Percentiles rank a stretch among this genome's conserved stretches.
phyloP scores from a whole-genome alignment of 2,113 vertebrate genomes.

The Pituophis catenifer region DNA sequence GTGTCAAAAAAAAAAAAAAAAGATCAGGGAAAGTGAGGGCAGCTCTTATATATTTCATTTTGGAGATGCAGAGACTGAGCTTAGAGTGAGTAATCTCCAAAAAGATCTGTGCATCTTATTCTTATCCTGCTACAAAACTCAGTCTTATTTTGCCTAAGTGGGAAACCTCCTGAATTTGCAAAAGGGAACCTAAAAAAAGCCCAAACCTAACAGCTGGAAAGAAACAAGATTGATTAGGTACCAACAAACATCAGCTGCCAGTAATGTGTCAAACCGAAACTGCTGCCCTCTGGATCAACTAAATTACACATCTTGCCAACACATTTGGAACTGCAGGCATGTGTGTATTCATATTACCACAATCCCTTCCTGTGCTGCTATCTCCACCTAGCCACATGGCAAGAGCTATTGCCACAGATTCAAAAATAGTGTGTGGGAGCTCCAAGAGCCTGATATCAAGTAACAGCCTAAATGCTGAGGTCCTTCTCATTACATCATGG shows the following conservation, averaged over 20 bases:
- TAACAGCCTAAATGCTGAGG: conserved; percentile 1
- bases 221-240: not conserved
- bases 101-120: not conserved
- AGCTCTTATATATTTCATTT: not conserved
- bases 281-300: not conserved
- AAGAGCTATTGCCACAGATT: conserved; percentile 8
- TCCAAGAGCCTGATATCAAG: not conserved
- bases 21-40: not conserved
- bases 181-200: not conserved
- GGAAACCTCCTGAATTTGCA: not conserved
- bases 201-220: not conserved
- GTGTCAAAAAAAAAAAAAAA: not conserved
- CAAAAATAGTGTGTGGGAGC: conserved; percentile 17
- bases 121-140: not conserved
- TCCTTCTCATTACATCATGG: conserved; percentile 14
- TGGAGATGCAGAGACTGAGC: not conserved
- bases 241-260: conserved; percentile 14
- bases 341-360: conserved; percentile 18
- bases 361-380: conserved; percentile 14
- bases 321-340: not conserved
- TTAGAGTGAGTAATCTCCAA: not conserved
- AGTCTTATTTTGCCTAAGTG: not conserved
- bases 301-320: not conserved
- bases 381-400: conserved; percentile 2
- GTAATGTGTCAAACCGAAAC: not conserved